A percentile compares a stretch with the other conserved stretches of the same genome.
These are phyloP conservation scores for Nesogale talazaci DNA, from an alignment of 2,113 vertebrate genomes.

Conservation along the genomic window DNA sequence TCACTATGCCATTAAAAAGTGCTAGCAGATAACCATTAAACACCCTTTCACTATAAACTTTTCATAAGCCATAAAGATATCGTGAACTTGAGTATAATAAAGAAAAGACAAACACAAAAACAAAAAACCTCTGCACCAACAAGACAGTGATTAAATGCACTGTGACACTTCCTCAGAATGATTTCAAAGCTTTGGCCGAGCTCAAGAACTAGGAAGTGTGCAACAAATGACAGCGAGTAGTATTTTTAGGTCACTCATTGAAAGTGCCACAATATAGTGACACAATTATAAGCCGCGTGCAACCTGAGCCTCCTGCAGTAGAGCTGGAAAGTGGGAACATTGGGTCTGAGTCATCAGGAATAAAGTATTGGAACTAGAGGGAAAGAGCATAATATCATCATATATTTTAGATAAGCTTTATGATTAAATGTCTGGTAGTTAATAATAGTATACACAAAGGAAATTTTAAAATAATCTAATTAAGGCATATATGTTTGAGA, in stretches of 20 bases:
- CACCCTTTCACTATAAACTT: slow-evolving; percentile 63
- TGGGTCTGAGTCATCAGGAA: slow-evolving; percentile 50
- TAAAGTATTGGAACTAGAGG: slow-evolving; percentile 60
- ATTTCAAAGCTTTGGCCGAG: slow-evolving; percentile 67
- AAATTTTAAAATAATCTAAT: background rate
- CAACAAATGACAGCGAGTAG: slow-evolving; percentile 39
- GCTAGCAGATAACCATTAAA: slow-evolving; percentile 71
- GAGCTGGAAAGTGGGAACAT: slow-evolving; percentile 40
- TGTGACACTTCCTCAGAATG: slow-evolving; percentile 57
- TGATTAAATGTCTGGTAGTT: slow-evolving; percentile 61
- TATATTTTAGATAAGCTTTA: background rate
- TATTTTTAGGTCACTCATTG: slow-evolving; percentile 37
- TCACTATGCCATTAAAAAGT: slow-evolving; percentile 71
- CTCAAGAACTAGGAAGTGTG: background rate
- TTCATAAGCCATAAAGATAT: slow-evolving; percentile 75
- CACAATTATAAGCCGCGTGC: background rate
- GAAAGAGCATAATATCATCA: background rate
- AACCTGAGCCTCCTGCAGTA: slow-evolving; percentile 19
- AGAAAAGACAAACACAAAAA: background rate
- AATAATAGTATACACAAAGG: slow-evolving; percentile 19
- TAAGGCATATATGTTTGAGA: background rate
- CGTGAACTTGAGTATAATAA: slow-evolving; percentile 55
- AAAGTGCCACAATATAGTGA: slow-evolving; percentile 16
- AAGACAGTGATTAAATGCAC: slow-evolving; percentile 63
- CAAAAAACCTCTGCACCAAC: background rate